Base-by-base conservation (phyloP, 2,888 invertebrate species). In the Nebria brevicollis region DNA sequence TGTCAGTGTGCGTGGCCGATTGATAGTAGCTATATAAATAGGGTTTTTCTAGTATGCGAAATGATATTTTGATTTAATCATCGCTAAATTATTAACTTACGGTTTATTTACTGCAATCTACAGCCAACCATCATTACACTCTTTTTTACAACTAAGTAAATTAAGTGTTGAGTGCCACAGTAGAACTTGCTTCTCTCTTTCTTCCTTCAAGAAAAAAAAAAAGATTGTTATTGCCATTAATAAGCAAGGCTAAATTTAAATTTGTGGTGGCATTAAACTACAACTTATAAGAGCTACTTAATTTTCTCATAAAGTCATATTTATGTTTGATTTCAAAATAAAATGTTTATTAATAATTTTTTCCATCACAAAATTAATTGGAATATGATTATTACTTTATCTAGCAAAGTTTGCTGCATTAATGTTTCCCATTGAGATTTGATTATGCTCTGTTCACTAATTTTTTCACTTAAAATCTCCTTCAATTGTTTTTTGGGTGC, bases 381-480 rank as follows among this genome's bases (percentile, higher is more conserved):
- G 25, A 75, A 54, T 72, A 70, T 54, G 64, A 74, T 25, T 10
- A 54, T 68, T 76, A 84, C 84, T 72, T 84, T 84, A 72, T 84
- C 82, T 2, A 41, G 20, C 77, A 82, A 81, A 20, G 80, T 72
- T 72, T 75, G 75, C 26, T 77, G 75, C 70, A 83, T 72, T 73
- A 83, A 82, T n/a, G 81, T 66, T 72, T 79, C 65, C 11, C 84
- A 66, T 64, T 78, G 72, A 26, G 77, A 81, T 65, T 83, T 83
- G 7, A 80, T 42, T 54, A 76, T 91, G 87, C 94, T 93, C 85
- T 92, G 90, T 84, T 94, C 93, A 78, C 89, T 89, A 74, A 94
- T 92, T 86, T 92, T 92, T 83, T 90, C 90, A 85, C 91, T 91
- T 85, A 94, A 90, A 83, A 91, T 90, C 84, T 94, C 94, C 88